phyloP scores from a whole-genome alignment of 2,888 invertebrate species.

The Lochmaea capreae region DNA sequence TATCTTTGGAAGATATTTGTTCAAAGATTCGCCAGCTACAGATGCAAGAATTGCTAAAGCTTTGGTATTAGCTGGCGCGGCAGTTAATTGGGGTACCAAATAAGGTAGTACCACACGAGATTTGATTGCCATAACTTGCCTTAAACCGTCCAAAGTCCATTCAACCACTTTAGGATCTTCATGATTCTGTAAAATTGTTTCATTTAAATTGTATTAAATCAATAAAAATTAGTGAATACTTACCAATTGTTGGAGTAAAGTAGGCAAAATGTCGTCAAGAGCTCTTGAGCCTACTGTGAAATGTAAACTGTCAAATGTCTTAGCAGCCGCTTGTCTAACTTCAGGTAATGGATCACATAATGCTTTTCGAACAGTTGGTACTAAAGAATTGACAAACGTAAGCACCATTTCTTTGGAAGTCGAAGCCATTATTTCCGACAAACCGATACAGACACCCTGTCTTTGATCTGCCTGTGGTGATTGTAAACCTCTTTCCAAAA shows the following conservation, averaged over 20 bases:
- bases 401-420: conserved; percentile 95
- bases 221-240: conserved; percentile 39
- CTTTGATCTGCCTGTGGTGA: conserved; percentile 94
- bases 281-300: conserved; percentile 93
- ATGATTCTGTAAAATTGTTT: conserved; percentile 70
- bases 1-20: conserved; percentile 90
- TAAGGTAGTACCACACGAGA: conserved; percentile 96
- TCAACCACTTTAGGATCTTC: conserved; percentile 85
- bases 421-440: conserved; percentile 97
- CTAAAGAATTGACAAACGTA: conserved; percentile 87
- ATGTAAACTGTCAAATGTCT: conserved; percentile 96
- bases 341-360: conserved; percentile 93
- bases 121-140: conserved; percentile 97
- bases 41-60: conserved; percentile 94
- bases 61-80: conserved; percentile 90
- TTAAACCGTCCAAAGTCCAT: conserved; percentile 92
- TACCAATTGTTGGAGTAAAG: conserved; percentile 84
- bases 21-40: conserved; percentile 93
- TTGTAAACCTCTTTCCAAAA: conserved; percentile 91
- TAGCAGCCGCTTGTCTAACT: conserved; percentile 94
- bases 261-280: conserved; percentile 95
- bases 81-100: conserved; percentile 93
- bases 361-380: conserved; percentile 95
- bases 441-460: conserved; percentile 98
- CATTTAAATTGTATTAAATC: neutral